These are phyloP conservation scores for Mobula birostris DNA, from an alignment of 2,113 vertebrate genomes.

Conservation along the genomic window DNA sequence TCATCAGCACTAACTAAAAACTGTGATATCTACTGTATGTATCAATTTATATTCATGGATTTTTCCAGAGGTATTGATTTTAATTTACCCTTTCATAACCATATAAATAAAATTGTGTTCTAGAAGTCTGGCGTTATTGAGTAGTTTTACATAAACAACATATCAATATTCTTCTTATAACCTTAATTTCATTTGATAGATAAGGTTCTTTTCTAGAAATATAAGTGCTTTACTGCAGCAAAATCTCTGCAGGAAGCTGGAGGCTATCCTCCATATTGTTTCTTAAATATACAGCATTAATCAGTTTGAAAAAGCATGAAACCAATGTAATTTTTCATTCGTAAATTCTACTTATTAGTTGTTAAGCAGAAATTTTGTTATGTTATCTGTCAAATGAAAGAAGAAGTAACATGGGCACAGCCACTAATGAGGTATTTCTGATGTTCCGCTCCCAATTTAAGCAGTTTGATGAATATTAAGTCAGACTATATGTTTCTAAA, in stretches of 20 bases:
- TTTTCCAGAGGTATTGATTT: background rate
- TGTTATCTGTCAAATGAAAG: background rate
- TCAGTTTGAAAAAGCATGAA: background rate
- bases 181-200: background rate
- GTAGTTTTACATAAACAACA: background rate
- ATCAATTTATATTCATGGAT: background rate
- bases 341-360: background rate
- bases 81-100: background rate
- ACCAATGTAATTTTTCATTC: background rate
- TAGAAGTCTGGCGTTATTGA: background rate
- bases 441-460: constrained; percentile 22
- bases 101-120: background rate
- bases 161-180: background rate
- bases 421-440: constrained; percentile 23
- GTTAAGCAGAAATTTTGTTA: background rate
- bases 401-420: background rate
- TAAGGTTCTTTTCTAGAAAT: background rate
- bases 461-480: constrained; percentile 18
- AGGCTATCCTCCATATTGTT: background rate
- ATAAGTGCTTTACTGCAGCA: background rate
- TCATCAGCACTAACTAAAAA: background rate
- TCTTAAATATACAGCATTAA: background rate
- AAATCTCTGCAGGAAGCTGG: background rate
- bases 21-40: background rate
- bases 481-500: constrained; percentile 10